phyloP scores from a whole-genome alignment of 2,113 vertebrate genomes.

The Synodontis membranacea region DNA sequence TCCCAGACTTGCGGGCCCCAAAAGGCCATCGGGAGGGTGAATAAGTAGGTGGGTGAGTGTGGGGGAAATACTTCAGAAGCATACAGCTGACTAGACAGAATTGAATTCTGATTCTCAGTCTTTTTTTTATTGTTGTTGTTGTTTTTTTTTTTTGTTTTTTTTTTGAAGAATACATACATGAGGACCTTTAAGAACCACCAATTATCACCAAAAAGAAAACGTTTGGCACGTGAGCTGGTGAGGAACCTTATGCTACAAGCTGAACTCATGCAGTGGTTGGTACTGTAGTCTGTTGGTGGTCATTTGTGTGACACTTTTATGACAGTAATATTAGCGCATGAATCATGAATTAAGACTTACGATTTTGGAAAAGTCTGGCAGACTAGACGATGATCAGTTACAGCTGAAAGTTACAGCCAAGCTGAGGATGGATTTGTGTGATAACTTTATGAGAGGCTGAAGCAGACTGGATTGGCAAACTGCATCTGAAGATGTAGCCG shows the following conservation, averaged over 20 bases:
- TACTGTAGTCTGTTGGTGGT: not conserved
- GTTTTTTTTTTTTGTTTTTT: not conserved
- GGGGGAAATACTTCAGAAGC: not conserved
- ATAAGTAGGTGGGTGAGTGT: not conserved
- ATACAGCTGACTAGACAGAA: conserved; percentile 34
- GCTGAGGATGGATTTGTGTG: conserved; percentile 18
- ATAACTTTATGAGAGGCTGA: conserved; percentile 36
- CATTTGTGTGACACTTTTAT: conserved; percentile 16
- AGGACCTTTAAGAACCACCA: not conserved
- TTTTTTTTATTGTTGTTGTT: not conserved
- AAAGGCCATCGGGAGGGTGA: conserved; percentile 2
- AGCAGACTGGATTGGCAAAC: conserved; percentile 14
- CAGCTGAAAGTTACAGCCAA: conserved; percentile 6
- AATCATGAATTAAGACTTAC: not conserved
- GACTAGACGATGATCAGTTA: conserved; percentile 39
- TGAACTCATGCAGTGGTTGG: not conserved
- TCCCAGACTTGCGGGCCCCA: conserved; percentile 23
- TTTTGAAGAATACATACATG: not conserved
- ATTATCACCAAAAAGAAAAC: not conserved
- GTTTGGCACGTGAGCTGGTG: not conserved
- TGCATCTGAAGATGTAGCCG: conserved; percentile 13
- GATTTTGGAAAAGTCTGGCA: too few species aligned
- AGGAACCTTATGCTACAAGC: not conserved
- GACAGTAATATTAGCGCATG: not conserved
- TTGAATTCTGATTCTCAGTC: conserved; percentile 25